Percentiles rank a stretch among this genome's conserved stretches.
These are phyloP conservation scores for Pseudorhombus dupliciocellatus DNA, from an alignment of 2,113 vertebrate genomes.

Conservation along the genomic window DNA sequence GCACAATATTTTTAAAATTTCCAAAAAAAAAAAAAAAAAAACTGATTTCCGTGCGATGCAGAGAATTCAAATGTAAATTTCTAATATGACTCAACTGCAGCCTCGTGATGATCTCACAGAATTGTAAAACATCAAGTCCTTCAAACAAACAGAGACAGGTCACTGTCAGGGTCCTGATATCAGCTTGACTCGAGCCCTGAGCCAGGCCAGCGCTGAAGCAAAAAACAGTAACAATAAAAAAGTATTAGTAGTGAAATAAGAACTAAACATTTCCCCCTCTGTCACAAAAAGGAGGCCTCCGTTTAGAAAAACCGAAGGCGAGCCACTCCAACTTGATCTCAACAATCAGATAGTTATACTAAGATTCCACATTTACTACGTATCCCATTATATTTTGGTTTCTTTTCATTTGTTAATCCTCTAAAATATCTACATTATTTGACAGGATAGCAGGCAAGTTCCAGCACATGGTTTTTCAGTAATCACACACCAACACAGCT, in stretches of 20 bases:
- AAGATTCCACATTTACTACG: slow-evolving; percentile 85
- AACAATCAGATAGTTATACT: slow-evolving; percentile 86
- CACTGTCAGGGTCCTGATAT: slow-evolving; percentile 81
- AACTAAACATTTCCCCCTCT: slow-evolving; percentile 79
- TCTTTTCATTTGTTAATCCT: slow-evolving; percentile 84
- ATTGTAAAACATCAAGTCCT: slow-evolving; percentile 72
- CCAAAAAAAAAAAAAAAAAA: slow-evolving; percentile 66
- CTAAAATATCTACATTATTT: slow-evolving; percentile 92
- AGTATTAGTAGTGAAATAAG: slow-evolving; percentile 50
- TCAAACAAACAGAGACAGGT: slow-evolving; percentile 76
- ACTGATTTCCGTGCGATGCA: slow-evolving; percentile 78
- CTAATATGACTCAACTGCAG: slow-evolving; percentile 80
- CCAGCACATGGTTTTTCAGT: slow-evolving; percentile 85
- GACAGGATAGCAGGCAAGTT: slow-evolving; percentile 91
- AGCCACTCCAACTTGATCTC: slow-evolving; percentile 85
- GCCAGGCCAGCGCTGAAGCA: slow-evolving; percentile 79
- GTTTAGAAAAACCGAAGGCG: slow-evolving; percentile 83
- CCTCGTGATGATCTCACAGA: slow-evolving; percentile 72
- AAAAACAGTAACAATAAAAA: slow-evolving; percentile 34
- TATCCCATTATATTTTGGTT: slow-evolving; percentile 88
- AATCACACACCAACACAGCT: slow-evolving; percentile 86
- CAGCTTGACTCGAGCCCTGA: slow-evolving; percentile 77
- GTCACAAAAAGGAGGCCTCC: slow-evolving; percentile 78
- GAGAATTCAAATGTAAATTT: slow-evolving; percentile 85
- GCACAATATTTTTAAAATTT: slow-evolving; percentile 85